Evolutionary conservation across 2,797 vertebrate genomes (phyloP), one percentile per base, ranked within the genome.

Genomic region (Antrozous pallidus): DNA sequence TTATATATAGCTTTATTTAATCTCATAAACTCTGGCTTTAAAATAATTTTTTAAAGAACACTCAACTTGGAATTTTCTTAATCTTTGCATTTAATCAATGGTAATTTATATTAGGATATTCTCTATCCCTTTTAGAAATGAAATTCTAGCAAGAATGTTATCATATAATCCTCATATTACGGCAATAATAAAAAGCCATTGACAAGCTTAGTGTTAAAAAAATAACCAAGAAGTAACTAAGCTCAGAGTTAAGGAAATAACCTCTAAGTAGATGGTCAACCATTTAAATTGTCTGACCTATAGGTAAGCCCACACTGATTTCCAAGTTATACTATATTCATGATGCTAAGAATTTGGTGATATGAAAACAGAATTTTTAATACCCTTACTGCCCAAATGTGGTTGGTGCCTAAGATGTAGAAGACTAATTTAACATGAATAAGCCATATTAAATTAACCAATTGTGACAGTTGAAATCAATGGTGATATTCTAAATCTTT

Each of bases 71-170:
- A 80, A 74, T 95, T 91, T 90, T 26, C 20, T 12, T 93, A 89
- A 89, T 85, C 49, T 95, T 95, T 86, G 16, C 67, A 86, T 87
- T 95, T 88, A 95, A 82, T 86, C 85, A 79, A 83, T 67, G 11
- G 61, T 71, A 26, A 75, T 63, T 89, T 67, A 93, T 58, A 85
- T 40, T 80, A 58, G 31, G 22, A 67, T 95, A 56, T 65, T 71
- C 47, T 91, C 22, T 77, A 40, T 16, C 1, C 26, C 2, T 56
- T 88, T 88, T 77, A 93, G 49, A 18, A 94, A 86, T 88, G 8
- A 95, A 95, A 88, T 89, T 67, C 51, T 36, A 75, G 67, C 2
- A 82, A 65, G 13, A 91, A 71, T 84, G 17, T 74, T 75, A 54
- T 90, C 26, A 74, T 81, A 24, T 87, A 89, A 80, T 84, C 40